Percentiles rank a stretch among this genome's conserved stretches.
phyloP scores from a whole-genome alignment of 1,140 invertebrate genomes.

The Heliconius melpomene region DNA sequence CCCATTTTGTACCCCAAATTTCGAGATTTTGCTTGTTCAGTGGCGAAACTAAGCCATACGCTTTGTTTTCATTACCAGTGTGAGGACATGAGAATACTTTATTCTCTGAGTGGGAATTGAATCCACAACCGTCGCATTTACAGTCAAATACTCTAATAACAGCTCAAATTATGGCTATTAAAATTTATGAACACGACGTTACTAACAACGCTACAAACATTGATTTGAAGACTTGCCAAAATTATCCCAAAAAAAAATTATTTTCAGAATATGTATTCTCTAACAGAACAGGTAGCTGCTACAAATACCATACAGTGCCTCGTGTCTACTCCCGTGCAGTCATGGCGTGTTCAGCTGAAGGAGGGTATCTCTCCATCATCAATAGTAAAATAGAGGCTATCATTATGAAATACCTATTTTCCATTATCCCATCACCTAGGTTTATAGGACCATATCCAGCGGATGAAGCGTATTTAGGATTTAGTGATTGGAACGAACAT shows the following conservation, averaged over 20 bases:
- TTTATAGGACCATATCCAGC: not conserved
- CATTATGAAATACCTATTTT: not conserved
- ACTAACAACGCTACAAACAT: no score
- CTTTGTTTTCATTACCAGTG: no score
- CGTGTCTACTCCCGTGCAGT: constrained; percentile 46
- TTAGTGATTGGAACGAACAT: constrained; percentile 24
- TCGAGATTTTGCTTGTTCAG: no score
- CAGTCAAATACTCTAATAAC: no score
- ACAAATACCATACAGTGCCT: constrained; percentile 53
- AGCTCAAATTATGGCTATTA: no score
- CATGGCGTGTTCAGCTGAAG: constrained; percentile 52
- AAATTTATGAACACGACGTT: not conserved
- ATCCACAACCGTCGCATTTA: no score
- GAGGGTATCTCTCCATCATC: constrained; percentile 56
- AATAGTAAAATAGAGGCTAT: constrained; percentile 50
- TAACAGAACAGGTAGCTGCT: constrained; percentile 43
- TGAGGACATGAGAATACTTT: no score
- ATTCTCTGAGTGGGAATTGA: no score
- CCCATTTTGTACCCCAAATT: no score
- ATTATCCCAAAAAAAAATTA: no score
- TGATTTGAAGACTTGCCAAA: not conserved
- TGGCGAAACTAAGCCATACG: no score
- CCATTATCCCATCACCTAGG: not conserved
- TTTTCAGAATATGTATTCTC: constrained; percentile 40
- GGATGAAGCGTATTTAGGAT: constrained; percentile 15